phyloP scores from a whole-genome alignment of 1,140 invertebrate genomes.

The Asbolus verrucosus region DNA sequence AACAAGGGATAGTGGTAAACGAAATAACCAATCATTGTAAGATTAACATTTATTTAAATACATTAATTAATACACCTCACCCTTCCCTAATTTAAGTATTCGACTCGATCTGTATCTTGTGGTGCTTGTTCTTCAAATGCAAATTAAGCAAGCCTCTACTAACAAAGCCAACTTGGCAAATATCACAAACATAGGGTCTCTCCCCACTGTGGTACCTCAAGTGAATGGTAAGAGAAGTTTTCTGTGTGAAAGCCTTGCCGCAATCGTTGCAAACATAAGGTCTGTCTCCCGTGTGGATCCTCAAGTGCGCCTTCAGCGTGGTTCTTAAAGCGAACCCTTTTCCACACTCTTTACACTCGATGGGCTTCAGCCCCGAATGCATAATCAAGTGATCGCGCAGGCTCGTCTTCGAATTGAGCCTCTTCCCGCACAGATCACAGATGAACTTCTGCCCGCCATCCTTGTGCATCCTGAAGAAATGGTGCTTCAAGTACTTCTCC shows the following conservation, averaged over 20 bases:
- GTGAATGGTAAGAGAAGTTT: conserved; percentile 60
- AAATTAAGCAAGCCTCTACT: conserved; percentile 52
- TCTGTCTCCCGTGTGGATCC: conserved; percentile 81
- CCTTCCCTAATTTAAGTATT: no score
- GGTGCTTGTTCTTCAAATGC: conserved; percentile 54
- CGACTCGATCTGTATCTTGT: background rate
- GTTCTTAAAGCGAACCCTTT: conserved; percentile 55
- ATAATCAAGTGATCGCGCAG: conserved; percentile 57
- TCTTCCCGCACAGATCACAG: conserved; percentile 59
- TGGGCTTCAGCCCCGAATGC: conserved; percentile 59
- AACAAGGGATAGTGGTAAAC: background rate
- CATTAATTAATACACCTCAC: no score
- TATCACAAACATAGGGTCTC: conserved; percentile 71
- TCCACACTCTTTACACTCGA: conserved; percentile 59
- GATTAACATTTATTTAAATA: no score
- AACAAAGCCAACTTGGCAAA: conserved; percentile 80
- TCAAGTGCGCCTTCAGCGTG: conserved; percentile 76
- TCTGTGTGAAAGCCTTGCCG: conserved; percentile 69
- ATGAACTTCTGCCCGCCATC: conserved; percentile 55
- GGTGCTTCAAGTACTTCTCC: conserved; percentile 55
- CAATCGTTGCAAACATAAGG: conserved; percentile 80
- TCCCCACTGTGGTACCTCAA: conserved; percentile 71
- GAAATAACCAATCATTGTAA: no score
- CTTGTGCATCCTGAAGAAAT: conserved; percentile 54
- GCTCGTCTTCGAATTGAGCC: conserved; percentile 54